phyloP scores from a whole-genome alignment of 2,888 invertebrate species.

The Furcula furcula region DNA sequence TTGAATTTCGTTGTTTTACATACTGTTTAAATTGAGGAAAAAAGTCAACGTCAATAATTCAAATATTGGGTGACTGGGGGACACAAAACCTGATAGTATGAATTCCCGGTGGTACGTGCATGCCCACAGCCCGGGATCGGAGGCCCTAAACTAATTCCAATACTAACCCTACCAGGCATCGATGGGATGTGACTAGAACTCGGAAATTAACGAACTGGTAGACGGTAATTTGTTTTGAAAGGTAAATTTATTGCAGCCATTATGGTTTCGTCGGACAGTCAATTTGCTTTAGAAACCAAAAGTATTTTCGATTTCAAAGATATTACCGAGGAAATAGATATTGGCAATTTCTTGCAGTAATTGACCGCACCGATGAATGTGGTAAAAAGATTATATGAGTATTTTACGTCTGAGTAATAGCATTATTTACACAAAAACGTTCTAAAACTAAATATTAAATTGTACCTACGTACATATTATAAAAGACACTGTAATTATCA shows the following conservation, averaged over 20 bases:
- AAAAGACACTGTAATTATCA: too few species aligned
- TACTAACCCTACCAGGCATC: constrained; percentile 35
- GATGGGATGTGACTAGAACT: constrained; percentile 25
- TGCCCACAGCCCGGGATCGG: constrained; percentile 26
- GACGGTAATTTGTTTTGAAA: constrained; percentile 15
- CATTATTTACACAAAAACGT: too few species aligned
- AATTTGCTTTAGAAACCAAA: constrained; percentile 3
- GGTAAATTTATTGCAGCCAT: constrained; percentile 9
- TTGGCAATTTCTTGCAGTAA: background rate
- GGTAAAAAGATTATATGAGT: too few species aligned
- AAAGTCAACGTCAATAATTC: background rate
- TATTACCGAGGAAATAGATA: background rate
- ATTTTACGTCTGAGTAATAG: too few species aligned
- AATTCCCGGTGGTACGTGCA: constrained; percentile 30
- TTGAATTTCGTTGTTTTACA: too few species aligned
- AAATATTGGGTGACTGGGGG: constrained; percentile 2
- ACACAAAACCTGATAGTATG: constrained; percentile 16
- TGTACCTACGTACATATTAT: too few species aligned
- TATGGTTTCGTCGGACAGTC: constrained; percentile 7
- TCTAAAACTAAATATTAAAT: too few species aligned
- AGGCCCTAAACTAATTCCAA: constrained; percentile 41
- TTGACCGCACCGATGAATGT: background rate
- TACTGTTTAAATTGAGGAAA: constrained; percentile 3
- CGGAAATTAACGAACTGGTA: constrained; percentile 20
- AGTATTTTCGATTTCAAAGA: background rate